These are phyloP conservation scores for Heliconius ismenius DNA, from an alignment of 2,888 invertebrate genomes.

Conservation along the genomic window DNA sequence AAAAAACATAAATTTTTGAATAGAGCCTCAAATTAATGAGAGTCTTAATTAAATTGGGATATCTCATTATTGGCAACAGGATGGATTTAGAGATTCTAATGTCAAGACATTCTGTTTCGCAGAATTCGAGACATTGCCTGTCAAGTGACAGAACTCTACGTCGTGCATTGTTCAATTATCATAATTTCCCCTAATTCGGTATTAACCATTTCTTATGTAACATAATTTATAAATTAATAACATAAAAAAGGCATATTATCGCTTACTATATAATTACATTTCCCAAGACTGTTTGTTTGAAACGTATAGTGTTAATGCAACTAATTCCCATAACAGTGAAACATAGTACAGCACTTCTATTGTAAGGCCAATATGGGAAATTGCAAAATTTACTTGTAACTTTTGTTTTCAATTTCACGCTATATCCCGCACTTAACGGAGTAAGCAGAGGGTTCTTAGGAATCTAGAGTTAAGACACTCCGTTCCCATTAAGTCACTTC, in stretches of 20 bases:
- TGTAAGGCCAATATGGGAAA: constrained; percentile 12
- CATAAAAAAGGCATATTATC: not conserved
- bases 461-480: not conserved
- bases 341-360: constrained; percentile 22
- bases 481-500: not conserved
- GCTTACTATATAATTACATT: not conserved
- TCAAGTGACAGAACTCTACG: too few species aligned
- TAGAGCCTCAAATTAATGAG: too few species aligned
- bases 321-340: constrained; percentile 18
- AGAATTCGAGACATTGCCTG: too few species aligned
- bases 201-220: not conserved
- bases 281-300: not conserved
- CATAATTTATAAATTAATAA: not conserved
- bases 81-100: too few species aligned
- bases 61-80: too few species aligned
- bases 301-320: constrained; percentile 20
- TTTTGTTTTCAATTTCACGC: too few species aligned
- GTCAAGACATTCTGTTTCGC: too few species aligned
- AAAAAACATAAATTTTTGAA: too few species aligned
- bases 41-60: too few species aligned
- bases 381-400: not conserved
- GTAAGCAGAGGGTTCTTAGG: not conserved
- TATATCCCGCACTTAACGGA: too few species aligned
- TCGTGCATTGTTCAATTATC: not conserved
- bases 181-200: not conserved